A percentile compares a stretch with the other conserved stretches of the same genome.
Evolutionary conservation across 1,140 invertebrate genomes (phyloP).

Genomic region (Pogonomyrmex barbatus): DNA sequence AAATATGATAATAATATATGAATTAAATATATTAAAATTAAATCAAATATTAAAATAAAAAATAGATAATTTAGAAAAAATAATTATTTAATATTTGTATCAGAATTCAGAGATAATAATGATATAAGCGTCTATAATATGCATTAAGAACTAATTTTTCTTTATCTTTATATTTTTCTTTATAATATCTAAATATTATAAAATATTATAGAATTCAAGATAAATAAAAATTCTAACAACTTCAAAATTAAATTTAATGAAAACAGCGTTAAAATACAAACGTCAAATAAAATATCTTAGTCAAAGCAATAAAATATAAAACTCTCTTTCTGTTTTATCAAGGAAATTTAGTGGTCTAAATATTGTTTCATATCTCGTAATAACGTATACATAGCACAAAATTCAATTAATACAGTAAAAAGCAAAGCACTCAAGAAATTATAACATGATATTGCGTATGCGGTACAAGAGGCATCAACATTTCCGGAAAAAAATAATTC

Average conservation of each 20-base stretch:
- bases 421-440: constrained; percentile 11
- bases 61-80: not conserved
- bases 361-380: not conserved
- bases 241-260: not conserved
- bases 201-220: no score
- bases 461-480: constrained; percentile 10
- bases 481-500: no score
- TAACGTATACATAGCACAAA: constrained; percentile 1
- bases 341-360: not conserved
- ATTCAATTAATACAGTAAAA: constrained; percentile 33
- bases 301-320: constrained; percentile 10
- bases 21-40: not conserved
- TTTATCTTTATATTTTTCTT: no score
- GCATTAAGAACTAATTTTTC: not conserved
- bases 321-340: not conserved
- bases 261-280: not conserved
- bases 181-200: no score
- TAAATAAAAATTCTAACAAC: no score
- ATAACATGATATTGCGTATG: constrained; percentile 18
- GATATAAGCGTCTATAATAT: not conserved
- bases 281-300: not conserved
- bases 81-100: not conserved
- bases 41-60: constrained; percentile 1
- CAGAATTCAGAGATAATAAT: not conserved
- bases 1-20: no score